Conservation (phyloP, 2,888 invertebrate species). For the Encarsia formosa region DNA sequence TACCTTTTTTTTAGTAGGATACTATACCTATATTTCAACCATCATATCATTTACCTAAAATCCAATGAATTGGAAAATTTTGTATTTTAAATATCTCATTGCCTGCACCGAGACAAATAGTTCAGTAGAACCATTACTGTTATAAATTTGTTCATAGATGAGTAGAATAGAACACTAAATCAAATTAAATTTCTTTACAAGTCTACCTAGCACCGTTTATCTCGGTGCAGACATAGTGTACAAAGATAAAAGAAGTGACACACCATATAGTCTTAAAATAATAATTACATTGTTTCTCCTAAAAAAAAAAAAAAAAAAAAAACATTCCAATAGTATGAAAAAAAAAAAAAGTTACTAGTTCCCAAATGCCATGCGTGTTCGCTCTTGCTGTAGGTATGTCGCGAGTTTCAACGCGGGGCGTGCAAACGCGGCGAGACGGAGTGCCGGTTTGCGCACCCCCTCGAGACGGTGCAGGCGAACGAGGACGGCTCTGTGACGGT, state of each 20-base stretch:
- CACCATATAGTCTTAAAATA: conserved; percentile 7
- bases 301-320: conserved; percentile 2
- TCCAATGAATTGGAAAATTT: conserved; percentile 13
- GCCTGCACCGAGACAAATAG: conserved; percentile 17
- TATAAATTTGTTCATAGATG: background rate
- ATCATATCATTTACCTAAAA: conserved; percentile 11
- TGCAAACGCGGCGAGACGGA: conserved; percentile 96
- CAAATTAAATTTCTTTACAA: background rate
- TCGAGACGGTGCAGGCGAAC: conserved; percentile 93
- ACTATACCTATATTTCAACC: conserved; percentile 11
- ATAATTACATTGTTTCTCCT: conserved; percentile 15
- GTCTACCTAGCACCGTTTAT: background rate
- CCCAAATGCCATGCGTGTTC: conserved; percentile 53
- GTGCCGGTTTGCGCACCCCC: conserved; percentile 99
- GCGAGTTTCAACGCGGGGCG: conserved; percentile 97
- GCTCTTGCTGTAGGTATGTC: conserved; percentile 81
- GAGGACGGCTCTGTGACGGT: conserved; percentile 98
- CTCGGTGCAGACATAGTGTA: conserved; percentile 14
- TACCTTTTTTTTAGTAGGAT: conserved; percentile 18
- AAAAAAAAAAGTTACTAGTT: conserved; percentile 47
- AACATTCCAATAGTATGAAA: background rate
- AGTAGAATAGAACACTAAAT: background rate
- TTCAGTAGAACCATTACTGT: conserved; percentile 10
- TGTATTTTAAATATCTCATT: conserved; percentile 15
- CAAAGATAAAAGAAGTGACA: background rate